A percentile compares a stretch with the other conserved stretches of the same genome.
phyloP scores from a whole-genome alignment of 2,113 vertebrate genomes.

The Pygoscelis adeliae region DNA sequence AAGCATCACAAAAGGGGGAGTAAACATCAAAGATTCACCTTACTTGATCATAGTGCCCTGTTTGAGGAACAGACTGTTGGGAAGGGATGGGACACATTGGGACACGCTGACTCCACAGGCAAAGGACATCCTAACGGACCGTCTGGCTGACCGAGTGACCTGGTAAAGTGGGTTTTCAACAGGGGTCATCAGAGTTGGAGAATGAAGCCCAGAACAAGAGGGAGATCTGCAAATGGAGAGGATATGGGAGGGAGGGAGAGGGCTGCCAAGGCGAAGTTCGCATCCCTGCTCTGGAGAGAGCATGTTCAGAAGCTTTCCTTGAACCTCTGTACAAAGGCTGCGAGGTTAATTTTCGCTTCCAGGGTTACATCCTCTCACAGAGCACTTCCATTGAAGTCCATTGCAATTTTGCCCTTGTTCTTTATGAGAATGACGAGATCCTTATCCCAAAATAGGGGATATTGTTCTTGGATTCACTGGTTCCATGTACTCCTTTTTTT shows the following conservation, averaged over 20 bases:
- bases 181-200: neutral
- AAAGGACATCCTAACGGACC: neutral
- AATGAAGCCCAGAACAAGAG: neutral
- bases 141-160: too few species aligned
- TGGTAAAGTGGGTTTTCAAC: neutral
- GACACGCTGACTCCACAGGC: neutral
- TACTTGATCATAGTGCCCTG: neutral
- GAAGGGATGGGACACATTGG: neutral
- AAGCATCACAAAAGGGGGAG: neutral
- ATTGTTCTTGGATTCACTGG: neutral
- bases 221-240: neutral
- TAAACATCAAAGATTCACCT: neutral
- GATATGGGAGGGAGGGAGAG: neutral
- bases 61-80: neutral
- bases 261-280: neutral
- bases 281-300: neutral
- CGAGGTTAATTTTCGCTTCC: neutral
- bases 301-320: neutral
- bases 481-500: neutral
- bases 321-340: neutral
- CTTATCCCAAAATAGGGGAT: neutral
- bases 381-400: accelerated
- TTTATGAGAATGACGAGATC: neutral
- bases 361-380: neutral
- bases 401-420: neutral